Conservation (phyloP, 1,140 invertebrate genomes). For the Drosophila oshimai region DNA sequence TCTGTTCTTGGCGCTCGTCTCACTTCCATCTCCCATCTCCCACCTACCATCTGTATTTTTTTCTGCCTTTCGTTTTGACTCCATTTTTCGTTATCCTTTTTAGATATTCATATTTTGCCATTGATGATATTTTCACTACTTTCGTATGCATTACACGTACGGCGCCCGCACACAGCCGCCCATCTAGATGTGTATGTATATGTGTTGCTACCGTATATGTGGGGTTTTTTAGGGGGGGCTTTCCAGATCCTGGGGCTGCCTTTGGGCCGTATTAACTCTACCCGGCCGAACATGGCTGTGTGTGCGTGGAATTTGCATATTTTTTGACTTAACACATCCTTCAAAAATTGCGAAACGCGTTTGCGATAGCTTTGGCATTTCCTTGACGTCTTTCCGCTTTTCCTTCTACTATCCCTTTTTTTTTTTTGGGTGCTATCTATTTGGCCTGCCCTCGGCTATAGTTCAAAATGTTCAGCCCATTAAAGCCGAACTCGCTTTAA, state of each 20-base stretch:
- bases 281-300: conserved; percentile 32
- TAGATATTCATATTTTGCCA: conserved; percentile 80
- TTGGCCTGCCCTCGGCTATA: neutral
- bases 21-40: neutral
- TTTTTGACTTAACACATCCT: conserved; percentile 81
- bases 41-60: conserved; percentile 28
- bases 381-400: conserved; percentile 67
- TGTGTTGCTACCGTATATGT: neutral
- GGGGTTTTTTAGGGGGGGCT: neutral
- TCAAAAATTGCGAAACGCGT: conserved; percentile 79
- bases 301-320: conserved; percentile 69
- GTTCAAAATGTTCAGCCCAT: conserved; percentile 41
- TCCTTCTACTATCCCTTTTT: conserved; percentile 9
- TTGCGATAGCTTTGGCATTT: conserved; percentile 80
- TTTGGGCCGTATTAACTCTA: conserved; percentile 65
- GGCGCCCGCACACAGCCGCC: conserved; percentile 40
- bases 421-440: conserved; percentile 3
- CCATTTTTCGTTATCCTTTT: conserved; percentile 75
- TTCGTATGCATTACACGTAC: conserved; percentile 79
- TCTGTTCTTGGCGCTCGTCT: neutral
- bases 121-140: conserved; percentile 81
- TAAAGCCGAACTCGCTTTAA: conserved; percentile 48
- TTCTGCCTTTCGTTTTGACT: conserved; percentile 39
- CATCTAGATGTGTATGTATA: conserved; percentile 1
- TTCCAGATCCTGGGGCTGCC: conserved; percentile 32